Conservation (phyloP, 1,140 invertebrate species). For the Leptopilina boulardi region DNA sequence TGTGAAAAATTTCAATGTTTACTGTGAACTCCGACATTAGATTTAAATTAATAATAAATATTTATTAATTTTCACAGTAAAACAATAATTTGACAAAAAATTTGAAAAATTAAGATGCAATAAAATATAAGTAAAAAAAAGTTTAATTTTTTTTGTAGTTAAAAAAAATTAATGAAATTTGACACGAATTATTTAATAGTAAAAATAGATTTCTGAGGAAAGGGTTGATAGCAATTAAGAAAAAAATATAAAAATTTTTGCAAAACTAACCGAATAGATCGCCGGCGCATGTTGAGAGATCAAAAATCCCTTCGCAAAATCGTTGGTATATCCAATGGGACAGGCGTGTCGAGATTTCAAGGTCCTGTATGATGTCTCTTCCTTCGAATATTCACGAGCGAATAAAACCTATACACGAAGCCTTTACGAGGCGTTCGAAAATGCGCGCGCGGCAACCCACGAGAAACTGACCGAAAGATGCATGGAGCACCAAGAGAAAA, state of each 20-base stretch:
- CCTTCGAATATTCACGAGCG: conserved; percentile 28
- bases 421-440: conserved; percentile 33
- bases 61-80: too few relatives aligned
- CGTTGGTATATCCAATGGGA: conserved; percentile 1
- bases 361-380: conserved; percentile 32
- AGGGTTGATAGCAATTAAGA: not conserved
- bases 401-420: conserved; percentile 13
- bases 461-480: conserved; percentile 71
- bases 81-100: too few relatives aligned
- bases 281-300: conserved; percentile 63
- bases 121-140: not conserved
- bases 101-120: too few relatives aligned
- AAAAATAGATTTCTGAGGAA: not conserved
- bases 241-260: conserved; percentile 4
- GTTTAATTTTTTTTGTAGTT: not conserved
- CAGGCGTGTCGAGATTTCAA: conserved; percentile 29
- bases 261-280: conserved; percentile 64
- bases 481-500: conserved; percentile 58
- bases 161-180: too few relatives aligned
- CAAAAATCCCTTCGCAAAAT: conserved; percentile 32
- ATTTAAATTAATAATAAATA: not conserved
- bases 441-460: conserved; percentile 61
- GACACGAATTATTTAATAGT: not conserved
- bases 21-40: not conserved
- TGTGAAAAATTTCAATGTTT: not conserved